These are phyloP conservation scores for Achlya flavicornis DNA, from an alignment of 2,888 invertebrate species.

Conservation along the genomic window DNA sequence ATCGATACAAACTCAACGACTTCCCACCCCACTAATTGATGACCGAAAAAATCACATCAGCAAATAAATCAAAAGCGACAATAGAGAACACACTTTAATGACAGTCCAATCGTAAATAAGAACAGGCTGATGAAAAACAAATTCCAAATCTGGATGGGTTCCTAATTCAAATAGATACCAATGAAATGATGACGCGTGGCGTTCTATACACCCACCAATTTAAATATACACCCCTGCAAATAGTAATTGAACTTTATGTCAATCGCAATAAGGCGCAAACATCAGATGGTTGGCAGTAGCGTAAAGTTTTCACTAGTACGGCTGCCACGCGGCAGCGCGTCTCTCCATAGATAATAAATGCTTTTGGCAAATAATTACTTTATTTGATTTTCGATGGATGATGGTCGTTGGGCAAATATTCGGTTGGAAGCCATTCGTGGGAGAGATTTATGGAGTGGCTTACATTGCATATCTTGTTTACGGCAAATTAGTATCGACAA, in stretches of 20 bases:
- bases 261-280: conserved; percentile 2
- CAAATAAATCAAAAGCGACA: conserved; percentile 71
- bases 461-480: conserved; percentile 37
- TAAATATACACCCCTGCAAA: conserved; percentile 19
- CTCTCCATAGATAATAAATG: conserved; percentile 78
- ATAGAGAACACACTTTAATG: conserved; percentile 69
- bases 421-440: conserved; percentile 62
- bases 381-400: conserved; percentile 81
- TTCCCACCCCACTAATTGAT: conserved; percentile 58
- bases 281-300: conserved; percentile 19
- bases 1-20: conserved; percentile 44
- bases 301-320: conserved; percentile 38
- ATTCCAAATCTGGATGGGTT: conserved; percentile 72
- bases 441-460: conserved; percentile 55
- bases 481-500: conserved; percentile 24
- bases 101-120: conserved; percentile 73
- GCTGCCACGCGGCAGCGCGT: conserved; percentile 71
- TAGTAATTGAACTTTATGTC: conserved; percentile 26
- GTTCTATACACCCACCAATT: conserved; percentile 44
- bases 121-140: conserved; percentile 79
- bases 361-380: conserved; percentile 81
- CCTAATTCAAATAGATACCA: conserved; percentile 80
- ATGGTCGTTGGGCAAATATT: conserved; percentile 75
- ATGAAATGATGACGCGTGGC: conserved; percentile 78
- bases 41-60: conserved; percentile 64